Percentiles rank a stretch among this genome's conserved stretches.
These are phyloP conservation scores for Xyliphius kryptos DNA, from an alignment of 2,113 vertebrate species.

Conservation along the genomic window DNA sequence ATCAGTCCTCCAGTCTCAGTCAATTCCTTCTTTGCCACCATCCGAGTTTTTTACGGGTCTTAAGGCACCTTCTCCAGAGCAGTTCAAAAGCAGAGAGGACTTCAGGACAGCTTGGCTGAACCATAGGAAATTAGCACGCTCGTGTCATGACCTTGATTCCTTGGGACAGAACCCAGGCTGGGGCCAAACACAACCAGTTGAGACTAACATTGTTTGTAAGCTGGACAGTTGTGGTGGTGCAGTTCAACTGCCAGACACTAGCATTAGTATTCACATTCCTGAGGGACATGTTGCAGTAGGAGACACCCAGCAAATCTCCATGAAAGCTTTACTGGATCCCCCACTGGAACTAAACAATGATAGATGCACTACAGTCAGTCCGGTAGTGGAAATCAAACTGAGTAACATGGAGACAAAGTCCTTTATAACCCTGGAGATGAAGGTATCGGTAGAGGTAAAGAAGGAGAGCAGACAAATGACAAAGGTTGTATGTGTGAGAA, in stretches of 20 bases:
- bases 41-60: slow-evolving; percentile 77
- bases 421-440: slow-evolving; percentile 81
- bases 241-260: slow-evolving; percentile 87
- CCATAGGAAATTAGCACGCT: slow-evolving; percentile 88
- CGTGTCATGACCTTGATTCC: slow-evolving; percentile 88
- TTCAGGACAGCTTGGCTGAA: slow-evolving; percentile 91
- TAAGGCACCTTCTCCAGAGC: slow-evolving; percentile 84
- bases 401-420: slow-evolving; percentile 88
- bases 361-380: slow-evolving; percentile 80
- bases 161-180: no score
- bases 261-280: slow-evolving; percentile 81
- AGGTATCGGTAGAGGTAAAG: slow-evolving; percentile 73
- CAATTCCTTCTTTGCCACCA: slow-evolving; percentile 54
- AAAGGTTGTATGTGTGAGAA: slow-evolving; percentile 78
- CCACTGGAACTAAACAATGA: slow-evolving; percentile 88
- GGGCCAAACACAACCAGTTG: no score
- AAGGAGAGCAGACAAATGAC: slow-evolving; percentile 70
- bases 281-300: slow-evolving; percentile 80
- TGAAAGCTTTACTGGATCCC: slow-evolving; percentile 88
- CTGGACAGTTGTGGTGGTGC: slow-evolving; percentile 83
- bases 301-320: slow-evolving; percentile 85
- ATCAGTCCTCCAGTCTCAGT: slow-evolving; percentile 81
- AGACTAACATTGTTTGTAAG: slow-evolving; percentile 82
- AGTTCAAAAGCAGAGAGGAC: slow-evolving; percentile 93
- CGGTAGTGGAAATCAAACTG: slow-evolving; percentile 86